Conservation (phyloP, 2,888 invertebrate genomes). For the Dinocampus coccinellae region DNA sequence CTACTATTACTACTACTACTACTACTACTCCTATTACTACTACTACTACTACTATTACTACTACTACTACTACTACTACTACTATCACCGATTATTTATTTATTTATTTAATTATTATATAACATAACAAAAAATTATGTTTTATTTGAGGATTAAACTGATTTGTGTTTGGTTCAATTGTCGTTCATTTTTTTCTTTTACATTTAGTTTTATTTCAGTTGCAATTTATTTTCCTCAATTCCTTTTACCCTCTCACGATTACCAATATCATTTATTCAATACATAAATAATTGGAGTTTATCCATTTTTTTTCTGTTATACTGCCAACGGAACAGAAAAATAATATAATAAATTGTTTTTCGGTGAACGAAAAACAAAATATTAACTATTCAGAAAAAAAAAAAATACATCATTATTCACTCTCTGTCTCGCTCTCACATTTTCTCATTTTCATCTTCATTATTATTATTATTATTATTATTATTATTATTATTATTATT, state of each 20-base stretch:
- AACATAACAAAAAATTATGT: constrained; percentile 67
- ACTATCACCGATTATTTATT: constrained; percentile 65
- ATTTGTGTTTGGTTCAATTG: constrained; percentile 69
- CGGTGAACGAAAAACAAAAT: too few relatives aligned
- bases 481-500: neutral
- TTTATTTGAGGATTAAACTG: constrained; percentile 70
- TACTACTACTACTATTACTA: constrained; percentile 15
- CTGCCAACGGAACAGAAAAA: neutral
- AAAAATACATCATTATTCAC: neutral
- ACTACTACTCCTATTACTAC: constrained; percentile 12
- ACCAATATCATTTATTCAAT: neutral
- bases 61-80: constrained; percentile 42
- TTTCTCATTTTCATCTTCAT: neutral
- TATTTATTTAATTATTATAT: constrained; percentile 67
- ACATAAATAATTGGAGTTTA: neutral
- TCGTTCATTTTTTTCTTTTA: constrained; percentile 60
- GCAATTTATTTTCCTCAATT: constrained; percentile 28
- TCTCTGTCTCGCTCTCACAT: neutral
- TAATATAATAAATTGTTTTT: too few relatives aligned
- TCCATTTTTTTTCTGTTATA: neutral
- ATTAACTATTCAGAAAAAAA: too few relatives aligned
- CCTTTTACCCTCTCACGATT: neutral
- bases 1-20: constrained; percentile 49
- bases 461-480: neutral
- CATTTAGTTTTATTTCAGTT: constrained; percentile 63